A percentile compares a stretch with the other conserved stretches of the same genome.
Evolutionary conservation across 2,113 vertebrate genomes (phyloP).

Genomic region (Phycodurus eques): DNA sequence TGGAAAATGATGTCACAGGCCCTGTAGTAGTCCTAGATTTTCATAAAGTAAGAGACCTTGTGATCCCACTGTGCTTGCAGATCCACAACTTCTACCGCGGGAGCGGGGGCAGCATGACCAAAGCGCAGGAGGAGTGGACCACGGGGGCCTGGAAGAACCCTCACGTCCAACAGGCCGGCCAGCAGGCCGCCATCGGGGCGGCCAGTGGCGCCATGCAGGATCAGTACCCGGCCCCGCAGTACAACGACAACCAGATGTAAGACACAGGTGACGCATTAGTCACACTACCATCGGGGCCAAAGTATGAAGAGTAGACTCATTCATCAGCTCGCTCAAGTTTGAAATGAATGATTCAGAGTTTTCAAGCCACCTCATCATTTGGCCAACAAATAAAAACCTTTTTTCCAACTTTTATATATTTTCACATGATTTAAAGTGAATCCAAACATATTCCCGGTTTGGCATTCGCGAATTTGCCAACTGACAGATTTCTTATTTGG

Average conservation of each 20-base stretch:
- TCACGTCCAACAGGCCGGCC: conserved; percentile 87
- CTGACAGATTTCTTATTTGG: too few species aligned
- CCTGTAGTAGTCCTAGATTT: not conserved
- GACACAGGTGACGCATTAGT: conserved; percentile 2
- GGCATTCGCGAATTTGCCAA: not conserved
- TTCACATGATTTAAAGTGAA: not conserved
- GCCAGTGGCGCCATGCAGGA: conserved; percentile 80
- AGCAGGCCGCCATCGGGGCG: conserved; percentile 85
- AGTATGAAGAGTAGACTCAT: not conserved
- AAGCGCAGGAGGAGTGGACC: conserved; percentile 95
- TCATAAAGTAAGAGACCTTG: not conserved
- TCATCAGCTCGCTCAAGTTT: not conserved
- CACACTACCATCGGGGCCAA: conserved; percentile 23
- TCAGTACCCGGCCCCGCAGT: conserved; percentile 56
- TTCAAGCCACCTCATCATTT: not conserved
- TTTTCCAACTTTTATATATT: not conserved
- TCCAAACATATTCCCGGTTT: not conserved
- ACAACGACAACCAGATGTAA: conserved; percentile 63
- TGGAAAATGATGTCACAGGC: not conserved
- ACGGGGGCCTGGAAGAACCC: conserved; percentile 96
- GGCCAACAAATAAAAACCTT: too few species aligned
- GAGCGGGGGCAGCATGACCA: conserved; percentile 89
- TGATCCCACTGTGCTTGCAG: conserved; percentile 53
- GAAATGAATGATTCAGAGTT: not conserved
- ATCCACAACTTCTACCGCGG: conserved; percentile 97